Evolutionary conservation across 2,797 vertebrate genomes (phyloP).

Genomic region (Vireo griseus): DNA sequence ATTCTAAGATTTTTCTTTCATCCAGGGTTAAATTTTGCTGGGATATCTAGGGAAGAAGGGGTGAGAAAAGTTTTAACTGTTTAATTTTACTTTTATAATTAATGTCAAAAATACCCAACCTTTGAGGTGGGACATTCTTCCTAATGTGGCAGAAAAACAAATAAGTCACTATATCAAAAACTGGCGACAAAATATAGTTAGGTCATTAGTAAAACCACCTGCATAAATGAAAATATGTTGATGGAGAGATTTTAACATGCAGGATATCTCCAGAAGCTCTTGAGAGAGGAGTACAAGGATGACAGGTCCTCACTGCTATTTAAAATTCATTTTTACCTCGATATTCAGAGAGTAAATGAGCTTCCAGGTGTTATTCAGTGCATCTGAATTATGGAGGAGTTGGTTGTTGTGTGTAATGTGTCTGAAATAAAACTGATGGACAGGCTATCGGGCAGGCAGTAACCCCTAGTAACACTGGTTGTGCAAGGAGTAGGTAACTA

Average conservation of each 20-base stretch:
- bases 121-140: neutral
- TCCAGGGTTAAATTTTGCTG: neutral
- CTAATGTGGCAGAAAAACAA: neutral
- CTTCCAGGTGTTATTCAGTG: neutral
- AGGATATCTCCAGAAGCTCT: neutral
- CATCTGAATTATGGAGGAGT: neutral
- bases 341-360: neutral
- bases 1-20: neutral
- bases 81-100: neutral
- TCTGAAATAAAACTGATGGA: neutral
- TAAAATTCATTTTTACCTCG: neutral
- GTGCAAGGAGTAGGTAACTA: neutral
- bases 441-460: neutral
- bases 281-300: neutral
- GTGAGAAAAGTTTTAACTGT: neutral
- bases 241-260: neutral
- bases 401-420: neutral
- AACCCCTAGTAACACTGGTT: neutral
- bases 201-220: neutral
- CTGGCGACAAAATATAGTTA: neutral
- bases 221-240: neutral
- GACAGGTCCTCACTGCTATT: neutral
- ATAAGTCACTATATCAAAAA: neutral
- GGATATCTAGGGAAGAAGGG: neutral
- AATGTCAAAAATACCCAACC: neutral